Conservation (phyloP, 2,888 invertebrate species). For the Tetragnatha montana region DNA sequence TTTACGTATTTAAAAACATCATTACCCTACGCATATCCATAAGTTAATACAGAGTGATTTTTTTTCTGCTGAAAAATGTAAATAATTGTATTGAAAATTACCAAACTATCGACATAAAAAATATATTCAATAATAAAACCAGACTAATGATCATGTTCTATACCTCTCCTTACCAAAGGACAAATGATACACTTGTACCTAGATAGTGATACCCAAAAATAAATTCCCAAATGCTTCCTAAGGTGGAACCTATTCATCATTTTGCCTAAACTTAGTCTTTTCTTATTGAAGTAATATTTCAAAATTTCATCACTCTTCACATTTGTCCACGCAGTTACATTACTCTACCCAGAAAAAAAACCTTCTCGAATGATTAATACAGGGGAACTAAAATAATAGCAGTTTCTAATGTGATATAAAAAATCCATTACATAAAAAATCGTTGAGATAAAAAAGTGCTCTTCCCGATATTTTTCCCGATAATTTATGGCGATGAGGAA, state of each 20-base stretch:
- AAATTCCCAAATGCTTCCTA: slow-evolving; percentile 14
- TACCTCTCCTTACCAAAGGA: not conserved
- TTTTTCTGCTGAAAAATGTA: too few relatives aligned
- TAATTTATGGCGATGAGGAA: slow-evolving; percentile 37
- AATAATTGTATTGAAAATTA: too few relatives aligned
- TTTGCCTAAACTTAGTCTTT: slow-evolving; percentile 60
- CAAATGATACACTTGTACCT: not conserved
- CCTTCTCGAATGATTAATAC: slow-evolving; percentile 56
- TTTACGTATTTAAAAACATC: too few relatives aligned
- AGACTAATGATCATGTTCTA: too few relatives aligned
- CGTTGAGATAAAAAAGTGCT: slow-evolving; percentile 18
- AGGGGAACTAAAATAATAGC: slow-evolving; percentile 61
- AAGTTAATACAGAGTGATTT: too few relatives aligned
- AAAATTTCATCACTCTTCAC: slow-evolving; percentile 63
- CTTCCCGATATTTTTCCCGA: slow-evolving; percentile 53
- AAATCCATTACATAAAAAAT: slow-evolving; percentile 30
- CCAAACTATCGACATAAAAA: too few relatives aligned
- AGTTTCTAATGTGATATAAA: slow-evolving; percentile 56
- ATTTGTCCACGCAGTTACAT: slow-evolving; percentile 44
- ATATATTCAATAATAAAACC: too few relatives aligned
- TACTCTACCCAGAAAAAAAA: slow-evolving; percentile 38
- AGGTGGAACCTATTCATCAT: slow-evolving; percentile 51
- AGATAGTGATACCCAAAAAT: slow-evolving; percentile 3
- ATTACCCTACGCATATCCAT: too few relatives aligned
- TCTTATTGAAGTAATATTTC: slow-evolving; percentile 68